Evolutionary conservation across 2,113 vertebrate species (phyloP).

Genomic region (Petrocephalus zakoni): DNA sequence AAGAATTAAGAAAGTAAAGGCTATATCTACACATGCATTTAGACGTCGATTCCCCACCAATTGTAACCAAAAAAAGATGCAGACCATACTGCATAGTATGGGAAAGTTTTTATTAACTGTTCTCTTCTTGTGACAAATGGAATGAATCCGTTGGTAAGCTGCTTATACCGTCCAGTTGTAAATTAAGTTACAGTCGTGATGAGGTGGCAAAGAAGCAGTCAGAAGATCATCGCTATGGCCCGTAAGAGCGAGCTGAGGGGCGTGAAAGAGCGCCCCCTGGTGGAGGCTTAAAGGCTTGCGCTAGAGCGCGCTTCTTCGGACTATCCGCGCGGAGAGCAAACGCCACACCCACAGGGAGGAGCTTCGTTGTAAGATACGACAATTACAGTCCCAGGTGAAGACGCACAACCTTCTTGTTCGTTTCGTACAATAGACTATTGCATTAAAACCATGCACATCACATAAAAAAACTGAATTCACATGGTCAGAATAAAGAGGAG

Average conservation of each 20-base stretch:
- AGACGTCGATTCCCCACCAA: background rate
- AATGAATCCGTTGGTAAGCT: conserved; percentile 66
- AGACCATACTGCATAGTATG: conserved; percentile 49
- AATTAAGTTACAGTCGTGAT: conserved; percentile 55
- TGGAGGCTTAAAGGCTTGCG: conserved; percentile 44
- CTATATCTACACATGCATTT: background rate
- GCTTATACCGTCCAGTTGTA: conserved; percentile 63
- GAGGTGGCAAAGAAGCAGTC: conserved; percentile 49
- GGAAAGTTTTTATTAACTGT: conserved; percentile 77
- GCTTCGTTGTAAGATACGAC: conserved; percentile 37
- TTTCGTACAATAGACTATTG: conserved; percentile 44
- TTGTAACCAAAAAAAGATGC: conserved; percentile 11
- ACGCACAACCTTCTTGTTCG: conserved; percentile 23
- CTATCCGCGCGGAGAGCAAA: conserved; percentile 36
- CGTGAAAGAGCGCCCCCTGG: conserved; percentile 25
- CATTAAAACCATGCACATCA: conserved; percentile 57
- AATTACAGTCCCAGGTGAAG: conserved; percentile 47
- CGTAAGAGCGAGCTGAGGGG: conserved; percentile 43
- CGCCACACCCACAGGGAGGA: conserved; percentile 40
- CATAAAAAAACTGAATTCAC: conserved; percentile 41
- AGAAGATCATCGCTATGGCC: conserved; percentile 51
- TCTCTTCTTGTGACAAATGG: conserved; percentile 80
- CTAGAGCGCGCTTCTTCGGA: conserved; percentile 36
- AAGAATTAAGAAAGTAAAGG: background rate
- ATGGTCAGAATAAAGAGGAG: conserved; percentile 59